A percentile compares a stretch with the other conserved stretches of the same genome.
Conservation (phyloP, 2,113 vertebrate genomes). For the Myrmecobius fasciatus region DNA sequence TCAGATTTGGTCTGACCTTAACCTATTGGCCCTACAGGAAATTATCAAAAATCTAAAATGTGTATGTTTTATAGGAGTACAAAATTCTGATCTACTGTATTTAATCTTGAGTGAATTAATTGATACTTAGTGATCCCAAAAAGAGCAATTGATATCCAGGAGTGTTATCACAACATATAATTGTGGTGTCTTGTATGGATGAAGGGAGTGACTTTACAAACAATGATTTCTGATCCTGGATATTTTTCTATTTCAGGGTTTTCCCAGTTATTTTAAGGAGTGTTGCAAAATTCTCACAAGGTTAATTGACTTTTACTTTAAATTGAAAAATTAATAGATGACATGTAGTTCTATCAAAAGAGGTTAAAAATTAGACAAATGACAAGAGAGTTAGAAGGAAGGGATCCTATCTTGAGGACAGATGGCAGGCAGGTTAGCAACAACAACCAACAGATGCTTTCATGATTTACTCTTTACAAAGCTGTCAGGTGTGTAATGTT, state of each 20-base stretch:
- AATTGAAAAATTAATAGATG: not conserved
- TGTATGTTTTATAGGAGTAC: not conserved
- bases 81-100: not conserved
- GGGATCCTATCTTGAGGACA: not conserved
- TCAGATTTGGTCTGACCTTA: not conserved
- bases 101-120: slow-evolving; percentile 48
- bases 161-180: not conserved
- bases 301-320: slow-evolving; percentile 32
- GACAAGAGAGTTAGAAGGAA: not conserved
- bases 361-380: not conserved
- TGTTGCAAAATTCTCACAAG: not conserved
- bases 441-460: not conserved
- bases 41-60: slow-evolving; percentile 10
- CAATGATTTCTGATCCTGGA: not conserved
- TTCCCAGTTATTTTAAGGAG: not conserved
- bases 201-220: not conserved
- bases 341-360: not conserved
- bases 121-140: slow-evolving; percentile 21
- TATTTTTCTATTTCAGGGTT: not conserved
- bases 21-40: not conserved
- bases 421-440: not conserved
- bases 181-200: not conserved
- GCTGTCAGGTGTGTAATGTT: not conserved
- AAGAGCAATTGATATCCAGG: slow-evolving; percentile 25
- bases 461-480: not conserved